Conservation (phyloP, 2,113 vertebrate species). For the Promerops cafer region DNA sequence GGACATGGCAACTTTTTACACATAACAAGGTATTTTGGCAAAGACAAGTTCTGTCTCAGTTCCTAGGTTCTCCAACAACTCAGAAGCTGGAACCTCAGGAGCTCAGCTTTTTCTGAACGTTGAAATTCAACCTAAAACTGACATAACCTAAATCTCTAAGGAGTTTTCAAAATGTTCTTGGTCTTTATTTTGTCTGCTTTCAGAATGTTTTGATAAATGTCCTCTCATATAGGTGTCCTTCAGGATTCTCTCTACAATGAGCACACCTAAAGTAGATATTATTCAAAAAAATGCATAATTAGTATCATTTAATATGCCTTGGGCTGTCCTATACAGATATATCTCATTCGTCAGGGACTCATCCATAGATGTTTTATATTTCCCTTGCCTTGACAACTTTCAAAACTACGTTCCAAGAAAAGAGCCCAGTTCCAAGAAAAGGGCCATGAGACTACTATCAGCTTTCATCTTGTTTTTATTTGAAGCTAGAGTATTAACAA, state of each 20-base stretch:
- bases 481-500: background rate
- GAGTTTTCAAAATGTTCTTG: background rate
- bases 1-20: background rate
- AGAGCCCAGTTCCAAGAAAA: background rate
- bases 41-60: background rate
- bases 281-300: background rate
- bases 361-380: background rate
- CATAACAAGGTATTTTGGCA: background rate
- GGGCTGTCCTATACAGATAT: background rate
- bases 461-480: background rate
- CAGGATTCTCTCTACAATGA: background rate
- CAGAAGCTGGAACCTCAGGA: background rate
- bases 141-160: background rate
- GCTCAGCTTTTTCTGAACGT: background rate
- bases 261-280: background rate
- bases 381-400: background rate
- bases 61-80: background rate
- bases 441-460: background rate
- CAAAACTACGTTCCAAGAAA: too few species aligned
- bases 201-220: background rate
- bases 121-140: background rate
- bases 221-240: background rate
- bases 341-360: background rate
- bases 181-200: background rate
- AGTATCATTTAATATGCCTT: background rate